These are phyloP conservation scores for Eulemur macaco DNA, from an alignment of 2,113 vertebrate species.

Conservation along the genomic window DNA sequence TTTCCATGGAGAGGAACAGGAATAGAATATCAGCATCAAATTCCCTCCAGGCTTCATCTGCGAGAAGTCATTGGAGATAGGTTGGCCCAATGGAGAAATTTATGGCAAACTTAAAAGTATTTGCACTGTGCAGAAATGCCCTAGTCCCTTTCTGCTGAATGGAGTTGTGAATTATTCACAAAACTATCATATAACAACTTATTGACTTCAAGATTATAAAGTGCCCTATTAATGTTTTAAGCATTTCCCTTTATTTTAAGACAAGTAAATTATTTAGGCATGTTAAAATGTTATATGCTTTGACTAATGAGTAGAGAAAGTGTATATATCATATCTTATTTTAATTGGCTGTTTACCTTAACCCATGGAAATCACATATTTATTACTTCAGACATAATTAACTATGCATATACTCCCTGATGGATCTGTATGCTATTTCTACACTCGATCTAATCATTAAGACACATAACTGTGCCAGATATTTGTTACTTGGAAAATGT, in stretches of 20 bases:
- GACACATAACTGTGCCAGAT: constrained; percentile 67
- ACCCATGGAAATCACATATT: constrained; percentile 81
- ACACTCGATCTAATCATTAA: constrained; percentile 71
- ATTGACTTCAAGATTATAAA: constrained; percentile 83
- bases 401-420: constrained; percentile 77
- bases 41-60: not conserved
- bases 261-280: constrained; percentile 86
- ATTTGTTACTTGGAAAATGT: constrained; percentile 63
- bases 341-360: constrained; percentile 85
- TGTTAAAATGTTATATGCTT: constrained; percentile 83
- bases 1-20: not conserved
- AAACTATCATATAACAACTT: constrained; percentile 77
- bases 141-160: constrained; percentile 64
- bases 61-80: not conserved
- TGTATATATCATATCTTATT: constrained; percentile 77
- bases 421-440: constrained; percentile 68
- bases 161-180: constrained; percentile 82
- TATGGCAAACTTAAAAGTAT: not conserved
- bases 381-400: constrained; percentile 84
- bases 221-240: constrained; percentile 85
- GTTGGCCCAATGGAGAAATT: not conserved
- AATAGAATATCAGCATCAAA: not conserved
- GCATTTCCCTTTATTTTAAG: constrained; percentile 85
- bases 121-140: constrained; percentile 53
- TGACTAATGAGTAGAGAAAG: constrained; percentile 83